phyloP scores from a whole-genome alignment of 2,113 vertebrate genomes.

The Eublepharis macularius region DNA sequence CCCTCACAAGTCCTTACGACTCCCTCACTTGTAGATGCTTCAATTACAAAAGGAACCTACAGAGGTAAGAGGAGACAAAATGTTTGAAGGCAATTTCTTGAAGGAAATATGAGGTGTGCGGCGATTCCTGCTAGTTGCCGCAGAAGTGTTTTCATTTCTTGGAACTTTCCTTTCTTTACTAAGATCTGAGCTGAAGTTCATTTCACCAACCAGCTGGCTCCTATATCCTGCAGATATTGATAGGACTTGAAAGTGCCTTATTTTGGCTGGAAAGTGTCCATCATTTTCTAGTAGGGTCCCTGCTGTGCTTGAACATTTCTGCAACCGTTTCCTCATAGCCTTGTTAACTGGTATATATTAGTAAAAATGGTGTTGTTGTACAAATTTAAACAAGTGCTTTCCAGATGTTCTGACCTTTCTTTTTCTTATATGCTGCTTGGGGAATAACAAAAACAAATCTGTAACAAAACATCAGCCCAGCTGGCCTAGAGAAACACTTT shows the following conservation, averaged over 20 bases:
- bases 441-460: slow-evolving; percentile 21
- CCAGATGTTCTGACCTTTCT: slow-evolving; percentile 12
- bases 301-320: not conserved
- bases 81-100: not conserved
- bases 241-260: too few relatives aligned
- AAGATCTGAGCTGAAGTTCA: not conserved
- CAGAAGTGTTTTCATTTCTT: not conserved
- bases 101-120: not conserved
- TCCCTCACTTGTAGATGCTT: too few relatives aligned
- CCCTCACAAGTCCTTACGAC: too few relatives aligned
- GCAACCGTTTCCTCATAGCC: not conserved
- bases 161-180: not conserved
- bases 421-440: not conserved
- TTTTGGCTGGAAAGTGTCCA: not conserved
- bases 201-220: too few relatives aligned
- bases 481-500: slow-evolving; percentile 2
- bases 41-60: too few relatives aligned
- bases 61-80: not conserved
- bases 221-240: too few relatives aligned
- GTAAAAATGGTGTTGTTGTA: not conserved
- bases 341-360: not conserved
- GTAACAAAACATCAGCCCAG: not conserved
- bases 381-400: slow-evolving; percentile 19
- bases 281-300: not conserved
- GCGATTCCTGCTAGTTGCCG: not conserved